Evolutionary conservation across 35 echinoderm and acorn worm species (phyloP), one percentile per base, ranked within the genome.

Genomic region (Anneissia japonica): DNA sequence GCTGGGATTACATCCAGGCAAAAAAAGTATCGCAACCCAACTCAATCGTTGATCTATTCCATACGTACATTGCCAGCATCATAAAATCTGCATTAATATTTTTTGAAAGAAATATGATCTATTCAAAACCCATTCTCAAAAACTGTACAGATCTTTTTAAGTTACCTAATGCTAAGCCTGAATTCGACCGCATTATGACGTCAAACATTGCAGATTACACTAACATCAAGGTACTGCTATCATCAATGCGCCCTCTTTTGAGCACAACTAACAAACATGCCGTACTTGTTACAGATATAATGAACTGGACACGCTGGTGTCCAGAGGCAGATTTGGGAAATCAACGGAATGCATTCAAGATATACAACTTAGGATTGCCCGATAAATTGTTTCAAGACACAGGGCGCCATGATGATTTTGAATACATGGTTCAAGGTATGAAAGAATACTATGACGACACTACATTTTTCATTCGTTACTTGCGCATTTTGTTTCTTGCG

Each of bases 381-480:
- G 37, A 31, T 17, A 28, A 32, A 9, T 4, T 34, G 11, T 21
- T 31, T 7, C 6, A 11, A 33, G 33, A 37, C 34, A 11, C 32
- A 75, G 31, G 19, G 6, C 9, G 34, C 36, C 72, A 75, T 7
- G 72, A 85, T 29, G 34, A 2, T 2, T 0, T 17, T 31, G 16
- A 55, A 38, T 30, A 26, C 46, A 46, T 23, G 36, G 34, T 23
- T 23, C n/a, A n/a, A n/a, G 14, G 4, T 4, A 43, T 43, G 40
- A 6, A 43, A 19, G 92, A 93, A 46, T 93, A 93, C 45, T 86
- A 80, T 32, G 82, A 93, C 40, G 90, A 93, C 46, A 93, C 87
- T 0, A 1, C 38, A 3, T 77, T 64, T 30, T 93, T 93, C 73
- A 32, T 93, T 10, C 46, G 40, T 41, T 93, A 86, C 33, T 84